These are phyloP conservation scores for Idaea dimidiata DNA, from an alignment of 2,888 invertebrate species.

Conservation along the genomic window DNA sequence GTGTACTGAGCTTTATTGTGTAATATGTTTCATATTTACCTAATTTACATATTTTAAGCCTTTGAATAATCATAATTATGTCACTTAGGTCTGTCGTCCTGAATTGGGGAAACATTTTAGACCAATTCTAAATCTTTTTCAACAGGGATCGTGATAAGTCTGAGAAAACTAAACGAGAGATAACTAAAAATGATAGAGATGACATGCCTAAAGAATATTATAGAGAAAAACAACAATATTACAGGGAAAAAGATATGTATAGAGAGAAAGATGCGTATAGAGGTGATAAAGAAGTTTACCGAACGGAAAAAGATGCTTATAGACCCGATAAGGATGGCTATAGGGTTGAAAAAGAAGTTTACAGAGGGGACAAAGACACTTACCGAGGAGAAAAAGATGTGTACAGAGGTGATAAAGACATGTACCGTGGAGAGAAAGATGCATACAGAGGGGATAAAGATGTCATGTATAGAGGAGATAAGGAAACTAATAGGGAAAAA, in stretches of 20 bases:
- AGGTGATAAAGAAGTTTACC: slow-evolving; percentile 37
- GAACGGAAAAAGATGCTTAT: slow-evolving; percentile 40
- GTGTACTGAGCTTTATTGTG: slow-evolving; percentile 2
- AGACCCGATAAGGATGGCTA: slow-evolving; percentile 50
- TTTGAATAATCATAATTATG: slow-evolving; percentile 32
- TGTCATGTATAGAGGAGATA: slow-evolving; percentile 36
- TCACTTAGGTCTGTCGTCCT: slow-evolving; percentile 55
- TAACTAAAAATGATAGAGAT: slow-evolving; percentile 65
- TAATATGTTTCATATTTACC: slow-evolving; percentile 6
- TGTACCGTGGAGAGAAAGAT: slow-evolving; percentile 45
- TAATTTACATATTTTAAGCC: slow-evolving; percentile 7
- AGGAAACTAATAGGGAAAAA: slow-evolving; percentile 52
- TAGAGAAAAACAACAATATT: slow-evolving; percentile 73
- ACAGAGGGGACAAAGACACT: slow-evolving; percentile 45
- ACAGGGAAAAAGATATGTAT: slow-evolving; percentile 54
- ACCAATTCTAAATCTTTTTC: slow-evolving; percentile 54
- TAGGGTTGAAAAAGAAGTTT: slow-evolving; percentile 42
- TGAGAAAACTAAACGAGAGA: slow-evolving; percentile 67
- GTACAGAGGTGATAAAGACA: slow-evolving; percentile 52
- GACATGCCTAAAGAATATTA: slow-evolving; percentile 73
- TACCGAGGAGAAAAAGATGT: slow-evolving; percentile 36
- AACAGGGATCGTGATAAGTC: slow-evolving; percentile 72
- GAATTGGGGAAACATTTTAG: slow-evolving; percentile 51
- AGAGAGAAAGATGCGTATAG: slow-evolving; percentile 48
- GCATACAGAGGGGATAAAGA: slow-evolving; percentile 43